Evolutionary conservation across 2,888 invertebrate species (phyloP), one percentile per base, ranked within the genome.

Genomic region (Baccha elongata): DNA sequence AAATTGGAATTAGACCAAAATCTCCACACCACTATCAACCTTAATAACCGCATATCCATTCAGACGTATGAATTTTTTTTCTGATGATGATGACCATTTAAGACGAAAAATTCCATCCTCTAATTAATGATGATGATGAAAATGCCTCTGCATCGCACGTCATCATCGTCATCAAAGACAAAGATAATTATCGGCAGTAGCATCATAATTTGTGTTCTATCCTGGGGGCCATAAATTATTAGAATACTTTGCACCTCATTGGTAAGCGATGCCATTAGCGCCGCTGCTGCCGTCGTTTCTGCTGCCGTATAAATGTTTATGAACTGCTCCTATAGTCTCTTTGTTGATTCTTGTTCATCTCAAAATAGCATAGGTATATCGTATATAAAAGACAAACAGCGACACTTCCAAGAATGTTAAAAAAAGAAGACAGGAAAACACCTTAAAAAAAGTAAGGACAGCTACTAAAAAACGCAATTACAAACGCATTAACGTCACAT

Each of bases 241-340:
- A 81, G 67, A 81, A 75, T 55, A 75, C 81, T 81, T 81, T 75
- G 75, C 81, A 81, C 81, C 75, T 81, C 81, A 81, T 81, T 81
- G 81, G 81, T 58, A 75, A 81, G 71, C 67, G 75, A 75, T 81
- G 81, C 67, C 75, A 60, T 75, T 64, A 64, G 44, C 50, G 32
- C 26, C 50, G 60, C 15, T 15, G 3, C 37, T 11, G n/a, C 7
- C 19, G 11, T 3, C 29, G 11, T 6, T 29, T 46, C 6, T 7
- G 8, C 35, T 26, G 21, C n/a, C 29, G n/a, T 23, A 35, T 35
- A 37, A 29, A 62, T 65, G 55, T 40, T 48, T 40, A 50, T 55
- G 13, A 10, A 44, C 29, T 60, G 35, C 52, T 50, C 13, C 50
- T 69, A n/a, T n/a, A 40, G 46, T 21, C 15, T 29, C 23, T 32